These are phyloP conservation scores for Aporophyla nigra DNA, from an alignment of 2,888 invertebrate species.

Conservation along the genomic window DNA sequence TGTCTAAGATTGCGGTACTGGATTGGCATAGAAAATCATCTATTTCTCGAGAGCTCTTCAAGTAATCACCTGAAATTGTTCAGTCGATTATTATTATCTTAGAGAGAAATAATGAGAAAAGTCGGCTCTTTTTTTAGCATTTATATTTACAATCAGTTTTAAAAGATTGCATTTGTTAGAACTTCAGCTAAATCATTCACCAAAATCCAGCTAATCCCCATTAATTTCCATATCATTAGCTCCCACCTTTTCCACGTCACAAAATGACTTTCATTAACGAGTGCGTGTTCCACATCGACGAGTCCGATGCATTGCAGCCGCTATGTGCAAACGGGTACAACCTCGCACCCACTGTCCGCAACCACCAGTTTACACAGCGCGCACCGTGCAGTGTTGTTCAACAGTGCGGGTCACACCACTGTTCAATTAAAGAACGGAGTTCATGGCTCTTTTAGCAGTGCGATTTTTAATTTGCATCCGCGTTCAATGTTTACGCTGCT, in stretches of 20 bases:
- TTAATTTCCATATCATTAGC: slow-evolving; percentile 49
- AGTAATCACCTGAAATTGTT: slow-evolving; percentile 2
- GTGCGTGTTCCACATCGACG: slow-evolving; percentile 39
- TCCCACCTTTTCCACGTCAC: slow-evolving; percentile 56
- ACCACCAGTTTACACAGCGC: slow-evolving; percentile 49
- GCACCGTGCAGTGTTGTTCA: slow-evolving; percentile 38
- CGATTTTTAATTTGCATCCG: slow-evolving; percentile 46
- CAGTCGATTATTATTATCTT: not conserved
- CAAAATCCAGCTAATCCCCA: slow-evolving; percentile 15
- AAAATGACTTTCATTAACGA: slow-evolving; percentile 61
- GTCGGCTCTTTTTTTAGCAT: too few relatives aligned
- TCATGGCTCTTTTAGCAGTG: slow-evolving; percentile 46
- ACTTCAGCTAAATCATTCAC: not conserved
- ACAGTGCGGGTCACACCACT: slow-evolving; percentile 33
- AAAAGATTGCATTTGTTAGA: not conserved
- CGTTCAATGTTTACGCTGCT: slow-evolving; percentile 29
- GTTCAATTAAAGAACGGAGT: slow-evolving; percentile 56
- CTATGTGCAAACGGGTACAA: slow-evolving; percentile 38
- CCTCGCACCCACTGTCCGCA: slow-evolving; percentile 33
- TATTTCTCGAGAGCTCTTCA: not conserved
- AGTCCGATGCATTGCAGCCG: slow-evolving; percentile 33
- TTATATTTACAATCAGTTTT: not conserved
- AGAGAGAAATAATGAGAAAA: not conserved
- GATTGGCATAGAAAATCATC: not conserved
- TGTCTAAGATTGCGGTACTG: slow-evolving; percentile 28